Evolutionary conservation across 2,113 vertebrate species (phyloP), one percentile per base, ranked within the genome.

Genomic region (Pongo pygmaeus): DNA sequence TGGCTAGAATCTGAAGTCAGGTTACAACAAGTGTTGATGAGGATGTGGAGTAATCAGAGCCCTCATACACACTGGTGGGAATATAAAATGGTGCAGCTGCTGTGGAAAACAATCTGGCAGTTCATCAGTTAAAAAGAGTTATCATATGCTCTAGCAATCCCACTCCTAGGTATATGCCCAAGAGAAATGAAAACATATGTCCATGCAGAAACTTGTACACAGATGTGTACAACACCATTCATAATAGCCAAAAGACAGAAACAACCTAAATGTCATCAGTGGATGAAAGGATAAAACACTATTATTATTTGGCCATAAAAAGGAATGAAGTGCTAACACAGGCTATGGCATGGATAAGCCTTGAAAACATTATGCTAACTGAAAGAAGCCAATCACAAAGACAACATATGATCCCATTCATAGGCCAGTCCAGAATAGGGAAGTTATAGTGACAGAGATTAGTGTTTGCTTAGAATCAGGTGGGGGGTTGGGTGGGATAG

Each of bases 371-470:
- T 57, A 88, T 72, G 61, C 35, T 61, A 79, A 86, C 32, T 72
- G 14, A 95, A 43, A 86, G 35, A 80, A 85, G 69, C 52, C 78
- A 90, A 32, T 90, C 87, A 90, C n/a, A 94, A 52, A 77, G 38
- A 27, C 79, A 43, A 84, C 27, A 89, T 43, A 46, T 30, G 46
- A 91, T 69, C 84, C 23, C 57, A 69, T 38, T 69, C 23, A 78
- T 75, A 55, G n/a, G 5, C 69, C 91, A 95, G 80, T 95, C 48
- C 50, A 84, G 70, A 95, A 84, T 9, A 77, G 48, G 32, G n/a
- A 89, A 83, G 40, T n/a, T 61, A n/a, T 11, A 75, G 48, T 55
- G 67, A 89, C 35, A 74, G 16, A 77, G 70, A 91, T 84, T 59
- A 85, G 40, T 52, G 75, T 67, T 61, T 43, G 10, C 61, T 92